A percentile compares a stretch with the other conserved stretches of the same genome.
These are phyloP conservation scores for Delia radicum DNA, from an alignment of 1,140 invertebrate species.

Conservation along the genomic window DNA sequence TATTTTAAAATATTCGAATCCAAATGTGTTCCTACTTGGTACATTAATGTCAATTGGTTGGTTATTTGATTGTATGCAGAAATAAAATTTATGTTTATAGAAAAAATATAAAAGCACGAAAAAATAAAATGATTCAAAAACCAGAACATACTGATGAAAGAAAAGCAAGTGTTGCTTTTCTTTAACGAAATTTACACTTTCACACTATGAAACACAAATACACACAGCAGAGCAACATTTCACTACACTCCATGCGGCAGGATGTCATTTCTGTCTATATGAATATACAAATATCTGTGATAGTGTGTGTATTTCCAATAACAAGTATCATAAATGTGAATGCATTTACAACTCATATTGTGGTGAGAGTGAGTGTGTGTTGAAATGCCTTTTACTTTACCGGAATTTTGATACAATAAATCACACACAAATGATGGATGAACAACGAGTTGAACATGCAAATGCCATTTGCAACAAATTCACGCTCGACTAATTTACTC, in stretches of 20 bases:
- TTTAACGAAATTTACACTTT: slow-evolving; percentile 7
- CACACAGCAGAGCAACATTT: background rate
- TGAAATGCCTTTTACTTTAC: background rate
- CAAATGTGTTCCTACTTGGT: too few relatives aligned
- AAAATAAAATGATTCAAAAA: background rate
- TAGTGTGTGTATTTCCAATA: background rate
- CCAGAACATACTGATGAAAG: background rate
- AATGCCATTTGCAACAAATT: slow-evolving; percentile 16
- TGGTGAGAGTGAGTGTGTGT: too few relatives aligned
- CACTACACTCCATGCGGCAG: too few relatives aligned
- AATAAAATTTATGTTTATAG: too few relatives aligned
- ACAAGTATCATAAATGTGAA: background rate
- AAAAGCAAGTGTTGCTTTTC: slow-evolving; percentile 10
- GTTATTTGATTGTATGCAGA: too few relatives aligned
- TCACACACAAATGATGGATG: slow-evolving; percentile 15
- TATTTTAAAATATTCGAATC: too few relatives aligned
- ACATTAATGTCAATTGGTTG: too few relatives aligned
- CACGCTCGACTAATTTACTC: slow-evolving; percentile 13
- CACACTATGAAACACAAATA: background rate
- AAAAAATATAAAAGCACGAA: too few relatives aligned
- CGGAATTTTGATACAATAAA: slow-evolving; percentile 14
- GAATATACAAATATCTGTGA: background rate
- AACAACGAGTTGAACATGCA: slow-evolving; percentile 21
- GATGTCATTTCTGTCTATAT: too few relatives aligned
- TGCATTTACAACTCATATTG: too few relatives aligned